Percentiles rank a stretch among this genome's conserved stretches.
Evolutionary conservation across 2,113 vertebrate species (phyloP).

Genomic region (Progne subis): DNA sequence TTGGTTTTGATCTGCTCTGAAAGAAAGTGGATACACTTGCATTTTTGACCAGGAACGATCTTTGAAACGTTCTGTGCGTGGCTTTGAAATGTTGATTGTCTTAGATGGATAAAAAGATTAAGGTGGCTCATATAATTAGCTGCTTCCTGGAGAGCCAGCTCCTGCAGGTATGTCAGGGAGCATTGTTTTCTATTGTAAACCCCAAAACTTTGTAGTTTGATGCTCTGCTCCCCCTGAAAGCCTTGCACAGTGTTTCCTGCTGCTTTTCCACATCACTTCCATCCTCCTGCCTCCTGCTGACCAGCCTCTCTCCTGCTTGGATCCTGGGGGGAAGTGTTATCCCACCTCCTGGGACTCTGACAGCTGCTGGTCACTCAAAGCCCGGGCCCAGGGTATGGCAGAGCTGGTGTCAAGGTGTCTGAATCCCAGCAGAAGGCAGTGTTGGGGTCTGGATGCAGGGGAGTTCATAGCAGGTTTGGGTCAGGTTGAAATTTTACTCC

Average conservation of each 20-base stretch:
- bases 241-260: not conserved
- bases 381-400: rapidly evolving
- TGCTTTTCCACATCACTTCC: not conserved
- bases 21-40: slow-evolving; percentile 59
- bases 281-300: not conserved
- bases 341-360: not conserved
- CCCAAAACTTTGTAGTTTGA: not conserved
- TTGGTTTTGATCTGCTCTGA: slow-evolving; percentile 54
- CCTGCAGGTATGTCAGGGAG: not conserved
- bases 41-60: slow-evolving; percentile 47
- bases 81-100: slow-evolving; percentile 64
- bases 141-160: slow-evolving; percentile 49
- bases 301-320: rapidly evolving
- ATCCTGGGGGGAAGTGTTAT: not conserved
- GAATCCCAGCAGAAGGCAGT: not conserved
- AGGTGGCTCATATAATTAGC: slow-evolving; percentile 49
- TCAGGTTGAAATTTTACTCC: not conserved
- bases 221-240: not conserved
- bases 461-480: not conserved
- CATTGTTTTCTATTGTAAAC: slow-evolving; percentile 16
- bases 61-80: slow-evolving; percentile 10
- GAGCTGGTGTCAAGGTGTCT: not conserved
- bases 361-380: not conserved
- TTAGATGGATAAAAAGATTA: slow-evolving; percentile 63
- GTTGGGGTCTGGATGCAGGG: not conserved